Evolutionary conservation across 2,888 invertebrate genomes (phyloP).

Genomic region (Synanthedon formicaeformis): DNA sequence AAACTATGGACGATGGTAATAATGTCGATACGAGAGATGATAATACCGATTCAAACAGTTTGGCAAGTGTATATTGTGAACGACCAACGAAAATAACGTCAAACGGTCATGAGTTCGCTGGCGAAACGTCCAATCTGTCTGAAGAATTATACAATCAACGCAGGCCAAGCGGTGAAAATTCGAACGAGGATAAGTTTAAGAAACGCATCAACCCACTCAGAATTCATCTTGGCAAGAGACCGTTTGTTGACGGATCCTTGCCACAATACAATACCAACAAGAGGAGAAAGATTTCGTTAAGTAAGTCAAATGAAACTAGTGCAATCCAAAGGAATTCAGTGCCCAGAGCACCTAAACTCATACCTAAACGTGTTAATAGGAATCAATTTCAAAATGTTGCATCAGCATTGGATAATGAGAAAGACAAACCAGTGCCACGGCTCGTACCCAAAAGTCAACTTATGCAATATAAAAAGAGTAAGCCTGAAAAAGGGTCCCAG

Average conservation of each 20-base stretch:
- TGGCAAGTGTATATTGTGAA: conserved; percentile 47
- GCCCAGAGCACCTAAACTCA: conserved; percentile 50
- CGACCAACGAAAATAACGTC: conserved; percentile 46
- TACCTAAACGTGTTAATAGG: conserved; percentile 44
- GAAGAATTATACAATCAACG: conserved; percentile 25
- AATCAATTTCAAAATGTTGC: conserved; percentile 47
- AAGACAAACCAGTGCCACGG: conserved; percentile 56
- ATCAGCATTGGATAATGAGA: conserved; percentile 43
- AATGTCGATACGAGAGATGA: conserved; percentile 53
- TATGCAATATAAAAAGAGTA: conserved; percentile 56
- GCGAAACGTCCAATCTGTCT: conserved; percentile 30
- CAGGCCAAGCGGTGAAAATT: conserved; percentile 28
- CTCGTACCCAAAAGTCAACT: conserved; percentile 63
- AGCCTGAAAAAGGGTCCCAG: conserved; percentile 50
- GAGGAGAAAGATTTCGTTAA: conserved; percentile 40
- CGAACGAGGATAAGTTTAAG: conserved; percentile 41
- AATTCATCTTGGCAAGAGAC: conserved; percentile 60
- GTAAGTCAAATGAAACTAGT: conserved; percentile 41
- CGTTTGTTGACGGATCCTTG: conserved; percentile 58
- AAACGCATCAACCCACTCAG: conserved; percentile 59
- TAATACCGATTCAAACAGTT: conserved; percentile 41
- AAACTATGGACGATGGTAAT: conserved; percentile 72
- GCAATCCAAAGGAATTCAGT: conserved; percentile 20
- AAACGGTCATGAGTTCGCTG: conserved; percentile 51
- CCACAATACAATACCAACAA: conserved; percentile 43